Evolutionary conservation across 2,113 vertebrate genomes (phyloP).

Genomic region (Fregata magnificens): DNA sequence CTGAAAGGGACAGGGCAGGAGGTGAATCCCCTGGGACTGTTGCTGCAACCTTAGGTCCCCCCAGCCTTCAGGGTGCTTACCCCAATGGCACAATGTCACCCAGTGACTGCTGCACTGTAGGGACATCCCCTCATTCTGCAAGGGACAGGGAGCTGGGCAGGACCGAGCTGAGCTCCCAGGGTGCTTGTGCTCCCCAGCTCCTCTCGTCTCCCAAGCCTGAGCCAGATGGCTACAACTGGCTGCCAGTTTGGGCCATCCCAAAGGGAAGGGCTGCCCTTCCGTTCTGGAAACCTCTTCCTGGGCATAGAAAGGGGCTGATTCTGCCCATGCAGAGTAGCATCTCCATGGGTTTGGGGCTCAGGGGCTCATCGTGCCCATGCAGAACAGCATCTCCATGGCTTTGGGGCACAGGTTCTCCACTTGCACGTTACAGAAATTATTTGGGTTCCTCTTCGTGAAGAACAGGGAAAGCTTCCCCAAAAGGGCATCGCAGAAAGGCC

Average conservation of each 20-base stretch:
- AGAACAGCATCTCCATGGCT: too few relatives aligned
- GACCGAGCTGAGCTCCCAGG: neutral
- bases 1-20: neutral
- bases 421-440: neutral
- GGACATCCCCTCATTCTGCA: neutral
- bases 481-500: neutral
- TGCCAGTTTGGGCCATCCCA: neutral
- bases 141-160: neutral
- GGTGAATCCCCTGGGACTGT: rapidly evolving
- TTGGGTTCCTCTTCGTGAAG: neutral
- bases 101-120: too few relatives aligned
- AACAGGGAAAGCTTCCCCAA: neutral
- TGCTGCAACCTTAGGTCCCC: neutral
- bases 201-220: neutral
- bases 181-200: neutral
- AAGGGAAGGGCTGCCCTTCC: neutral
- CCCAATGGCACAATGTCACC: neutral
- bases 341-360: too few relatives aligned
- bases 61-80: neutral
- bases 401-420: too few relatives aligned
- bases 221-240: neutral
- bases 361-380: neutral
- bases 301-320: too few relatives aligned
- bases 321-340: neutral
- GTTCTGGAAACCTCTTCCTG: neutral